These are phyloP conservation scores for Theretra japonica DNA, from an alignment of 2,888 invertebrate genomes.

Conservation along the genomic window DNA sequence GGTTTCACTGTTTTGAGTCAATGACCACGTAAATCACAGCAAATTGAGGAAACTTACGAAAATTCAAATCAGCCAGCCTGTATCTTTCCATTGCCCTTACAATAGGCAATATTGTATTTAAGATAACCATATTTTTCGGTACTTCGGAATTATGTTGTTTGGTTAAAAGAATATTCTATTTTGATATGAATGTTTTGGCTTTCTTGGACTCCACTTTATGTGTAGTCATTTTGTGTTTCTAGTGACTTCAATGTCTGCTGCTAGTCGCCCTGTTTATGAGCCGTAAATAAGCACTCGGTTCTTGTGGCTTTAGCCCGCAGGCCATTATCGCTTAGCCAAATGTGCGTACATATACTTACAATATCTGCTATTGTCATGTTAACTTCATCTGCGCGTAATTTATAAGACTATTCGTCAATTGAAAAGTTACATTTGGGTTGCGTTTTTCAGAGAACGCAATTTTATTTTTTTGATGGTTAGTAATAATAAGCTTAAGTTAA, in stretches of 20 bases:
- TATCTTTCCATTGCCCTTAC: slow-evolving; percentile 24
- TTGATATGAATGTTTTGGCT: background rate
- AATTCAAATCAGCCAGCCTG: slow-evolving; percentile 23
- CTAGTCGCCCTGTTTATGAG: slow-evolving; percentile 36
- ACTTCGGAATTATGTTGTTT: background rate
- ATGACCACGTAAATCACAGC: slow-evolving; percentile 48
- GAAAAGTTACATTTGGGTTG: too few species aligned
- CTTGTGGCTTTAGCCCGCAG: slow-evolving; percentile 26
- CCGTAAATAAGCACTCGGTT: slow-evolving; percentile 31
- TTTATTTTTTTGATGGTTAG: too few species aligned
- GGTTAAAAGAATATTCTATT: background rate
- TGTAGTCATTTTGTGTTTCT: slow-evolving; percentile 1
- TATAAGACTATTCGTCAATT: too few species aligned
- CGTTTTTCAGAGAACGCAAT: too few species aligned
- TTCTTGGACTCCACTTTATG: background rate
- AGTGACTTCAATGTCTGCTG: slow-evolving; percentile 28
- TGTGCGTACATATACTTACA: slow-evolving; percentile 37
- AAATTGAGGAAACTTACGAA: slow-evolving; percentile 35
- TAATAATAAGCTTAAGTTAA: too few species aligned
- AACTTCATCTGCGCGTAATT: background rate
- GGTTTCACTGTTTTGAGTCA: slow-evolving; percentile 55
- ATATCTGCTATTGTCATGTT: background rate
- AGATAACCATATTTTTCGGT: background rate
- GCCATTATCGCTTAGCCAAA: slow-evolving; percentile 36
- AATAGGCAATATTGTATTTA: background rate